A percentile compares a stretch with the other conserved stretches of the same genome.
Evolutionary conservation across 2,797 vertebrate genomes (phyloP).

Genomic region (Alcedo atthis): DNA sequence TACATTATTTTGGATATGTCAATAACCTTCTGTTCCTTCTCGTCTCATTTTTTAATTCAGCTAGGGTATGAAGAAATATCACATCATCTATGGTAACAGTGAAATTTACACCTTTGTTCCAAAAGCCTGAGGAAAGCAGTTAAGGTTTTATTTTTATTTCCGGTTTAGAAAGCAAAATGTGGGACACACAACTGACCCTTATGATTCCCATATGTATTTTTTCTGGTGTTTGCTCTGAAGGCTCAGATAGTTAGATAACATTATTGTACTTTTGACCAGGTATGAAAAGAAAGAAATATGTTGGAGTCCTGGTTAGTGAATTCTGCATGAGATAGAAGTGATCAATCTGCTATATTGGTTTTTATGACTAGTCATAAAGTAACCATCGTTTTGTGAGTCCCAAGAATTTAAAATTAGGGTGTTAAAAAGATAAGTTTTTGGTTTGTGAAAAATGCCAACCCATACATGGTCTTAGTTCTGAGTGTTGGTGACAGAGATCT

Average conservation of each 20-base stretch:
- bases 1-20: not conserved
- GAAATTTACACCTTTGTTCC: not conserved
- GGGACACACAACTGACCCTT: not conserved
- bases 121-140: not conserved
- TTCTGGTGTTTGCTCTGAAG: not conserved
- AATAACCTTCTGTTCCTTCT: rapidly evolving
- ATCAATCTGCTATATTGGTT: not conserved
- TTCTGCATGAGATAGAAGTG: not conserved
- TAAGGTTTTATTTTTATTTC: not conserved
- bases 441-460: not conserved
- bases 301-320: not conserved
- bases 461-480: rapidly evolving
- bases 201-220: not conserved
- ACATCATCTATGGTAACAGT: not conserved
- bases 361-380: not conserved
- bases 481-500: not conserved
- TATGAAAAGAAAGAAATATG: not conserved
- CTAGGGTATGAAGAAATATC: not conserved
- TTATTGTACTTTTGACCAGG: not conserved
- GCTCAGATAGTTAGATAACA: rapidly evolving
- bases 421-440: not conserved
- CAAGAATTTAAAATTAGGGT: not conserved
- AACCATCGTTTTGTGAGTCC: not conserved
- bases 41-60: not conserved
- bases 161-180: not conserved